Conservation (phyloP, 64 coral and sea anemone species). For the Dendrophyllia cribrosa region DNA sequence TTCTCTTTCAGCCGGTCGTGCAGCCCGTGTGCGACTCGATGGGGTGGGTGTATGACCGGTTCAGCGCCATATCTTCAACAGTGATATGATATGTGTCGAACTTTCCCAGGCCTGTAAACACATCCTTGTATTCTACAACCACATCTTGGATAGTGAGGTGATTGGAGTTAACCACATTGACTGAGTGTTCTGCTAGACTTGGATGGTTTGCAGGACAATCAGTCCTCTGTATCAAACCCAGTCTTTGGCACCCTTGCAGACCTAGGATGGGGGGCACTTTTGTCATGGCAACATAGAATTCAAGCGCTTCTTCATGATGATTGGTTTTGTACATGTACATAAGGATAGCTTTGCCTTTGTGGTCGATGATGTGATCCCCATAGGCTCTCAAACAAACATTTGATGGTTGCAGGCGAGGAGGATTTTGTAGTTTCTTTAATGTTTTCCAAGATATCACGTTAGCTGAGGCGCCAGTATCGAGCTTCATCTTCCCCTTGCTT, state of each 20-base stretch:
- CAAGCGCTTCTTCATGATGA: conserved; percentile 5
- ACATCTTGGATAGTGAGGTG: too few species aligned
- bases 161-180: too few species aligned
- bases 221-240: conserved; percentile 36
- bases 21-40: neutral
- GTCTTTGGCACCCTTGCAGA: conserved; percentile 19
- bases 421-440: conserved; percentile 44
- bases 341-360: conserved; percentile 41
- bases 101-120: neutral
- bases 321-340: neutral
- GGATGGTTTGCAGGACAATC: neutral
- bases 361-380: conserved; percentile 46
- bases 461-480: conserved; percentile 45
- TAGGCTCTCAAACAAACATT: conserved; percentile 46
- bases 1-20: neutral
- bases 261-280: conserved; percentile 45
- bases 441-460: conserved; percentile 42
- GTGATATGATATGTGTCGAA: neutral
- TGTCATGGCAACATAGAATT: conserved; percentile 45
- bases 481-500: conserved; percentile 14
- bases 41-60: neutral
- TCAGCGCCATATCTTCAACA: neutral
- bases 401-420: conserved; percentile 6
- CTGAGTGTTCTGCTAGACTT: too few species aligned
- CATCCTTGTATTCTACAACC: neutral